Evolutionary conservation across 2,888 invertebrate species (phyloP).

Genomic region (Silvanus unidentatus): DNA sequence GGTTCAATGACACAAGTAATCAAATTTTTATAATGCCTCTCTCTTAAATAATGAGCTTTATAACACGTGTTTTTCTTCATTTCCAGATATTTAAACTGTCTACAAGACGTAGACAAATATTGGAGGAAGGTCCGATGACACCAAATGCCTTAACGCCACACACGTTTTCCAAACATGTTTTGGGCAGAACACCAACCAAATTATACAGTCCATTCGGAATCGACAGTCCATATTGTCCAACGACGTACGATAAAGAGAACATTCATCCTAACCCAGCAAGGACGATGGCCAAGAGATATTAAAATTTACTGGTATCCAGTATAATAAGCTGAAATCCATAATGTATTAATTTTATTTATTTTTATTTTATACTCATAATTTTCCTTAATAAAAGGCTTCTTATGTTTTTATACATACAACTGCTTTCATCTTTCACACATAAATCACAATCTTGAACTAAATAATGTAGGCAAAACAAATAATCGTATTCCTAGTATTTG

Average conservation of each 20-base stretch:
- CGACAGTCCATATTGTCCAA: slow-evolving; percentile 55
- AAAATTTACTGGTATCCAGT: background rate
- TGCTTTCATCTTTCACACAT: no score
- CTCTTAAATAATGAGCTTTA: background rate
- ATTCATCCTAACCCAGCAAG: slow-evolving; percentile 8
- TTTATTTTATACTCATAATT: no score
- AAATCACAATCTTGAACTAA: background rate
- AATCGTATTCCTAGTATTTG: no score
- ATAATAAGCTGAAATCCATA: no score
- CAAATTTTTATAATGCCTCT: background rate
- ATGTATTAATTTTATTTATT: slow-evolving; percentile 1
- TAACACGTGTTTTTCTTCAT: background rate
- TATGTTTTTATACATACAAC: background rate
- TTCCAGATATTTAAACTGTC: slow-evolving; percentile 51
- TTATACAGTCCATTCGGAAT: slow-evolving; percentile 72
- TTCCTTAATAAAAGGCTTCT: background rate
- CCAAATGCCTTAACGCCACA: slow-evolving; percentile 47
- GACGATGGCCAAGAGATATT: background rate
- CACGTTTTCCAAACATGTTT: slow-evolving; percentile 46
- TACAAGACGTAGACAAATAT: slow-evolving; percentile 50
- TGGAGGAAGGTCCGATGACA: slow-evolving; percentile 52
- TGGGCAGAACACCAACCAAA: slow-evolving; percentile 65
- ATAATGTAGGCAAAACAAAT: no score
- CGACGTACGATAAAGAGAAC: slow-evolving; percentile 31
- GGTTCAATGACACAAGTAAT: slow-evolving; percentile 62